Conservation (phyloP, 2,797 vertebrate genomes). For the Buceros bicornis region DNA sequence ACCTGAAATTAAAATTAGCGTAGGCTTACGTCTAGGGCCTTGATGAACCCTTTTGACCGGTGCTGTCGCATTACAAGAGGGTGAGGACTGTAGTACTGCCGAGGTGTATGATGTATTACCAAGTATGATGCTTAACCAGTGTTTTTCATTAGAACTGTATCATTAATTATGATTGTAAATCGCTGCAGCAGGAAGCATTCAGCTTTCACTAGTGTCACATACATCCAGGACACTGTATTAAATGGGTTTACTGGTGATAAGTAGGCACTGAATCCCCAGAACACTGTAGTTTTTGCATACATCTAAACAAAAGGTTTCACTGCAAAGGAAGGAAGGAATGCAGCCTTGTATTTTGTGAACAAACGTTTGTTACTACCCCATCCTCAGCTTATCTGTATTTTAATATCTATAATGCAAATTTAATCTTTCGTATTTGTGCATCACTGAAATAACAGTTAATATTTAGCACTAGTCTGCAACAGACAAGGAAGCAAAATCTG, state of each 20-base stretch:
- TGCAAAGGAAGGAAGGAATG: neutral
- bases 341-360: neutral
- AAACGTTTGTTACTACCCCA: neutral
- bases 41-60: neutral
- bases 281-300: neutral
- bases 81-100: neutral
- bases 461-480: neutral
- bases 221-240: neutral
- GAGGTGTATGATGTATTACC: neutral
- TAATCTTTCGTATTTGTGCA: neutral
- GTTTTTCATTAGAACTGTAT: neutral
- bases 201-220: neutral
- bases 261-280: neutral
- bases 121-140: neutral
- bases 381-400: neutral
- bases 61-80: neutral
- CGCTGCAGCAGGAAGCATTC: neutral
- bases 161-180: neutral
- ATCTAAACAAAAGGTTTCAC: neutral
- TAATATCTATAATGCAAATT: neutral
- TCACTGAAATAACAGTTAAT: neutral
- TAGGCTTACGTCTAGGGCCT: neutral
- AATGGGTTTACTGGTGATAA: neutral
- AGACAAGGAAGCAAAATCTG: neutral
- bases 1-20: neutral